Conservation (phyloP, 2,797 vertebrate species). For the Notolepis coatsorum region DNA sequence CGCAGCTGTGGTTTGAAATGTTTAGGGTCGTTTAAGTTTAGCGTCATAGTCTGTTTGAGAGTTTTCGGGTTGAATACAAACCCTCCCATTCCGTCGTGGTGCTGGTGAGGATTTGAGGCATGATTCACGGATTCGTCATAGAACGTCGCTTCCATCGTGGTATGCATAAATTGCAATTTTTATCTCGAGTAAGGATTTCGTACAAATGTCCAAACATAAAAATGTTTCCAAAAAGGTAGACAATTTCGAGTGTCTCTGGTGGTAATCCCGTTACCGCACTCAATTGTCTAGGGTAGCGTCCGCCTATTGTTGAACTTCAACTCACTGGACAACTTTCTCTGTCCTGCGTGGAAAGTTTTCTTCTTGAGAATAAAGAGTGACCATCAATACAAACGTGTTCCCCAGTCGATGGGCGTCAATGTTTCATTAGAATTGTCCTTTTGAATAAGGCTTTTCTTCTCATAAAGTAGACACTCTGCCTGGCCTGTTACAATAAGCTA, state of each 20-base stretch:
- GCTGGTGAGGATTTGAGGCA: conserved; percentile 84
- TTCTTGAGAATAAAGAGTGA: conserved; percentile 20
- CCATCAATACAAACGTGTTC: conserved; percentile 22
- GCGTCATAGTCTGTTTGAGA: conserved; percentile 92
- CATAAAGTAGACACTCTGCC: conserved; percentile 37
- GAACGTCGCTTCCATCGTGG: conserved; percentile 96
- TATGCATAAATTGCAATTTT: conserved; percentile 77
- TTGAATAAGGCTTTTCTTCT: conserved; percentile 2
- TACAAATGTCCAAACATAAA: conserved; percentile 16
- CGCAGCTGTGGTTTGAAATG: conserved; percentile 91
- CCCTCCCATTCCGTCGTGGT: conserved; percentile 75
- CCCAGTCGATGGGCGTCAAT: conserved; percentile 18
- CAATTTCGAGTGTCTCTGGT: conserved; percentile 21
- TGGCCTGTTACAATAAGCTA: conserved; percentile 64
- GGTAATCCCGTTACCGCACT: conserved; percentile 20
- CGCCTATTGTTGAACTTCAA: conserved; percentile 74
- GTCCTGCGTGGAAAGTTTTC: conserved; percentile 75
- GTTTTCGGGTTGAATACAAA: conserved; percentile 91
- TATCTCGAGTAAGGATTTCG: conserved; percentile 18
- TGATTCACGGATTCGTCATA: conserved; percentile 94
- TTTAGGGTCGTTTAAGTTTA: conserved; percentile 93
- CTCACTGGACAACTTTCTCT: conserved; percentile 74
- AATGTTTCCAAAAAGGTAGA: conserved; percentile 5
- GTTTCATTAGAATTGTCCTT: conserved; percentile 22
- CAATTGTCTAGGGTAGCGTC: conserved; percentile 41